A percentile compares a stretch with the other conserved stretches of the same genome.
These are phyloP conservation scores for Notocelia uddmanniana DNA, from an alignment of 2,888 invertebrate species.

Conservation along the genomic window DNA sequence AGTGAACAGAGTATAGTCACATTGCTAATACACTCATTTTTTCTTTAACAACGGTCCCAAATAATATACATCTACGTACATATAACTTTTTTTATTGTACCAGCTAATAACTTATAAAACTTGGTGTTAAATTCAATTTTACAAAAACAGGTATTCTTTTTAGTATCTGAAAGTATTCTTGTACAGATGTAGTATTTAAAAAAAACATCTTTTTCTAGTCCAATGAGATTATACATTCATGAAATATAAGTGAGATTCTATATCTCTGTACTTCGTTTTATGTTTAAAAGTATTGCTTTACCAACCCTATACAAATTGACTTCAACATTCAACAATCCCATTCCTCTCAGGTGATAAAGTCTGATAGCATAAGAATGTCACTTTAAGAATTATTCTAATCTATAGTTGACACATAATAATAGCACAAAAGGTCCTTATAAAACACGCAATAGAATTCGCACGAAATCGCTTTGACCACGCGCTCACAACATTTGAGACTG, in stretches of 20 bases:
- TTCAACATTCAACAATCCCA: slow-evolving; percentile 28
- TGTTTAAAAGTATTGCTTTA: slow-evolving; percentile 33
- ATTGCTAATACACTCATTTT: slow-evolving; percentile 16
- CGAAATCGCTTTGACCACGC: not conserved
- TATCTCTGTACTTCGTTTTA: slow-evolving; percentile 11
- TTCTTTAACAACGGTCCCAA: slow-evolving; percentile 29
- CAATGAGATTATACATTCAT: not conserved
- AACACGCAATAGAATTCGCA: not conserved
- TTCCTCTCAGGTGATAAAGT: slow-evolving; percentile 35
- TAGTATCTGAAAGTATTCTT: too few relatives aligned
- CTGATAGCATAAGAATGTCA: slow-evolving; percentile 35
- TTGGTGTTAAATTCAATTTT: not conserved
- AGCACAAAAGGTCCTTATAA: slow-evolving; percentile 9
- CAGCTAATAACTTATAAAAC: not conserved
- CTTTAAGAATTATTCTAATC: slow-evolving; percentile 40
- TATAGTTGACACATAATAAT: slow-evolving; percentile 22
- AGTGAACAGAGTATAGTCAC: slow-evolving; percentile 19
- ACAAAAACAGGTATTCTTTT: not conserved
- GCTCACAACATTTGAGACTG: too few relatives aligned
- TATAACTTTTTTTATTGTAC: slow-evolving; percentile 10
- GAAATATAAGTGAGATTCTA: not conserved
- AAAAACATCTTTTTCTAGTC: not conserved
- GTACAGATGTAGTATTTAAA: not conserved
- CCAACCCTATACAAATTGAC: slow-evolving; percentile 38
- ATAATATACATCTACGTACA: slow-evolving; percentile 19